Conservation (phyloP, 2,113 vertebrate species). For the Nesogale talazaci region DNA sequence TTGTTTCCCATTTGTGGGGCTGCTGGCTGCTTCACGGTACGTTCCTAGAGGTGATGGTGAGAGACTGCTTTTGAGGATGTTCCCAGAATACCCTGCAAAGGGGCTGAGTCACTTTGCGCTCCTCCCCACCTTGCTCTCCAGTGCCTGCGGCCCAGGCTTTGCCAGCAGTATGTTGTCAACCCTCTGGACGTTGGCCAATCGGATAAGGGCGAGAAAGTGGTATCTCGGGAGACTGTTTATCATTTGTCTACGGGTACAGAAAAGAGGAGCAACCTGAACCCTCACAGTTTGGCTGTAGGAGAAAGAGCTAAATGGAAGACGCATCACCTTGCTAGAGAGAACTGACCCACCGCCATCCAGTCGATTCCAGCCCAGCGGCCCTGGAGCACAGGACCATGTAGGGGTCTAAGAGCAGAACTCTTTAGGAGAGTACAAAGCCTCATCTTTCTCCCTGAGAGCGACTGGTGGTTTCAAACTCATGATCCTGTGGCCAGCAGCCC, state of each 20-base stretch:
- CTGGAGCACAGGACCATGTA: no score
- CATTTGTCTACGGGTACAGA: constrained; percentile 7
- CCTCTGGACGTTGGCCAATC: not conserved
- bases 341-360: no score
- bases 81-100: not conserved
- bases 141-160: not conserved
- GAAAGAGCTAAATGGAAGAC: not conserved
- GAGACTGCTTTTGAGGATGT: constrained; percentile 25
- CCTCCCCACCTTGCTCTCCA: not conserved
- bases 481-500: no score
- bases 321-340: not conserved
- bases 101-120: not conserved
- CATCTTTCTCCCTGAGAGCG: no score
- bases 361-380: no score
- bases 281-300: not conserved
- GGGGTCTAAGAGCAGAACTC: no score
- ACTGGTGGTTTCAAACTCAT: no score
- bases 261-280: not conserved
- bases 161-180: not conserved
- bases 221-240: not conserved
- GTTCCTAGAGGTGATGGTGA: not conserved
- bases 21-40: not conserved
- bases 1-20: not conserved
- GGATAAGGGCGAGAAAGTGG: not conserved
- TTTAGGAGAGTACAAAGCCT: no score